Evolutionary conservation across 2,888 invertebrate genomes (phyloP).

Genomic region (Ophonus ardosiacus): DNA sequence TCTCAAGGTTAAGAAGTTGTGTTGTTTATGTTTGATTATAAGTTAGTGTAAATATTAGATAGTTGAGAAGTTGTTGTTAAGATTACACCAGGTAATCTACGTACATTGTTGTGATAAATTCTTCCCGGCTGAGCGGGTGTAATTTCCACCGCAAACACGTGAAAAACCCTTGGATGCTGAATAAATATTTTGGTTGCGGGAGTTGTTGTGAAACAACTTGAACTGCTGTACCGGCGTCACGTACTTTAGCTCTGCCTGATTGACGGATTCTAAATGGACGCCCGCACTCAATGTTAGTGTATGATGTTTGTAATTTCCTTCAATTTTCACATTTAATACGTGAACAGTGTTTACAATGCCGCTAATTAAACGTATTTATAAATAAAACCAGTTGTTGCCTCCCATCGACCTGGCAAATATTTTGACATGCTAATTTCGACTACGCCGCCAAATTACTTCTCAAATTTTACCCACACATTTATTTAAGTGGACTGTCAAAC

Average conservation of each 20-base stretch:
- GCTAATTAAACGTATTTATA: slow-evolving; percentile 51
- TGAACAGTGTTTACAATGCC: slow-evolving; percentile 51
- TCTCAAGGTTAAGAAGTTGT: background rate
- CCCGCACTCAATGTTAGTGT: slow-evolving; percentile 39
- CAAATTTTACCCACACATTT: background rate
- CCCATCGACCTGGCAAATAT: slow-evolving; percentile 8
- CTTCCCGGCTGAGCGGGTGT: background rate
- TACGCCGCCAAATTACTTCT: slow-evolving; percentile 35
- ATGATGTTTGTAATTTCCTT: slow-evolving; percentile 52
- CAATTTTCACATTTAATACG: slow-evolving; percentile 53
- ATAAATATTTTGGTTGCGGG: slow-evolving; percentile 31
- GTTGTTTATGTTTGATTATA: background rate
- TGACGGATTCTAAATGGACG: slow-evolving; percentile 54
- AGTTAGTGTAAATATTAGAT: background rate
- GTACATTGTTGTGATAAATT: background rate
- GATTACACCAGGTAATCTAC: background rate
- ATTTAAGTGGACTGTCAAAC: background rate
- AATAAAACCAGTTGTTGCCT: slow-evolving; percentile 24
- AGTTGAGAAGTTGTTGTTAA: background rate
- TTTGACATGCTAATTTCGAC: slow-evolving; percentile 33
- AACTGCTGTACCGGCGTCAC: slow-evolving; percentile 4
- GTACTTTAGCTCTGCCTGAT: slow-evolving; percentile 33
- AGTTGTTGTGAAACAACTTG: slow-evolving; percentile 25
- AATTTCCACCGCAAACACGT: background rate
- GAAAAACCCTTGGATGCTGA: slow-evolving; percentile 6